A percentile compares a stretch with the other conserved stretches of the same genome.
phyloP scores from a whole-genome alignment of 1,140 invertebrate species.

The Megathymus violae region DNA sequence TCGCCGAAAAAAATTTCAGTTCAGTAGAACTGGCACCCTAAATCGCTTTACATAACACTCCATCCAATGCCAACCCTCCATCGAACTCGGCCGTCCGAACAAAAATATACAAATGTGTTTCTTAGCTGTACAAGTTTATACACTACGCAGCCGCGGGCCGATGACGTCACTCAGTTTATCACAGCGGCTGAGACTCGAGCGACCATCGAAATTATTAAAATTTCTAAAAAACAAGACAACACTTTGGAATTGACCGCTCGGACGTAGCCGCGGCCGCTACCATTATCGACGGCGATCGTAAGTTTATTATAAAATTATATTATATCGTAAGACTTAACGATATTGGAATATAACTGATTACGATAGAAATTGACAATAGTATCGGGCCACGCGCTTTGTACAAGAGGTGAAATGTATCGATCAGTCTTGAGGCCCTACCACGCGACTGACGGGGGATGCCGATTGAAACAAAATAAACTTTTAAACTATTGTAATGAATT shows the following conservation, averaged over 20 bases:
- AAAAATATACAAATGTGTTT: slow-evolving; percentile 78
- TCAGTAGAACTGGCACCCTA: no score
- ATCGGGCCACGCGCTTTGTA: slow-evolving; percentile 53
- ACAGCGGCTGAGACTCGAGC: background rate
- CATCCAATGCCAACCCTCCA: slow-evolving; percentile 53
- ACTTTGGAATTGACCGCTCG: slow-evolving; percentile 28
- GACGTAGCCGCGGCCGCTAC: slow-evolving; percentile 17
- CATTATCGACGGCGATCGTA: slow-evolving; percentile 20
- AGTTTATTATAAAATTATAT: slow-evolving; percentile 49
- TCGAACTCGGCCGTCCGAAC: slow-evolving; percentile 63
- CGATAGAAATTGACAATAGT: slow-evolving; percentile 69
- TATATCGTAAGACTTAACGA: slow-evolving; percentile 42
- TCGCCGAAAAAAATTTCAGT: no score
- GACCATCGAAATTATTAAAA: background rate
- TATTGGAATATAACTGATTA: slow-evolving; percentile 46
- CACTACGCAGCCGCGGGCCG: slow-evolving; percentile 49
- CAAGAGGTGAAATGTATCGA: slow-evolving; percentile 69
- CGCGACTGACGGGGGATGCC: slow-evolving; percentile 54
- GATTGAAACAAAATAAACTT: slow-evolving; percentile 61
- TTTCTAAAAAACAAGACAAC: background rate
- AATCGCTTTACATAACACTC: no score
- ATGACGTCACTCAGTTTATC: slow-evolving; percentile 46
- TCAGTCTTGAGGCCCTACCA: slow-evolving; percentile 70
- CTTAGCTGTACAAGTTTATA: slow-evolving; percentile 74
- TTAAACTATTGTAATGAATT: slow-evolving; percentile 66